phyloP scores from a whole-genome alignment of 2,113 vertebrate genomes.

The Lanius ludovicianus region DNA sequence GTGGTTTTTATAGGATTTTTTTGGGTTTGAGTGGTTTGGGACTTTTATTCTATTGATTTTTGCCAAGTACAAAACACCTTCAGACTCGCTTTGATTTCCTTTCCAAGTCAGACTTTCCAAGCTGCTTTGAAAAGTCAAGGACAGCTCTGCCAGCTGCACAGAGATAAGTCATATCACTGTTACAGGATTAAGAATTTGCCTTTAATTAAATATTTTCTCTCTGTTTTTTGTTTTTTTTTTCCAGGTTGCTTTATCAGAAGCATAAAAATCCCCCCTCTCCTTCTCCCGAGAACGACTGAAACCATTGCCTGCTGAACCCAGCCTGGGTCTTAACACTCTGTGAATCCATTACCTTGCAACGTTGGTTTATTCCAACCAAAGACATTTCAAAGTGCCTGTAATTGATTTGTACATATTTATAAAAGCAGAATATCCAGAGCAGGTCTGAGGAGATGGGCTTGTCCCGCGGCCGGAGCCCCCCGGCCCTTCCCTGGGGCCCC shows the following conservation, averaged over 20 bases:
- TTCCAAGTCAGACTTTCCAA: not conserved
- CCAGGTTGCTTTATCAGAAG: constrained; percentile 93
- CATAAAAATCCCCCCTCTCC: constrained; percentile 76
- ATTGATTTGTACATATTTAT: constrained; percentile 97
- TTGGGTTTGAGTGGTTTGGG: not conserved
- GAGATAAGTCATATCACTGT: not conserved
- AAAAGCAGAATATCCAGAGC: constrained; percentile 76
- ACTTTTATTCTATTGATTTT: not conserved
- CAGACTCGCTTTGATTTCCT: not conserved
- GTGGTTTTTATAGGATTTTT: not conserved
- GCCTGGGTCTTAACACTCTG: constrained; percentile 82
- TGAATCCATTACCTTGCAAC: constrained; percentile 89
- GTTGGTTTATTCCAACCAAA: constrained; percentile 99
- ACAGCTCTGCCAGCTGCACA: not conserved
- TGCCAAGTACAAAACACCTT: not conserved
- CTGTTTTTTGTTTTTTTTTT: not conserved
- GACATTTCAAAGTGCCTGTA: constrained; percentile 99
- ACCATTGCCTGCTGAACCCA: constrained; percentile 88
- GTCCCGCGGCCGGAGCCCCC: constrained; percentile 57
- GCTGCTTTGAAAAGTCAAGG: constrained; percentile 10
- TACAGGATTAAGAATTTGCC: not conserved
- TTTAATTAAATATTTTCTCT: constrained; percentile 10
- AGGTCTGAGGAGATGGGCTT: constrained; percentile 76
- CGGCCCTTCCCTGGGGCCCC: constrained; percentile 37
- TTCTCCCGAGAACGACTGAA: constrained; percentile 61